These are phyloP conservation scores for Nomada flava DNA, from an alignment of 2,888 invertebrate genomes.

Conservation along the genomic window DNA sequence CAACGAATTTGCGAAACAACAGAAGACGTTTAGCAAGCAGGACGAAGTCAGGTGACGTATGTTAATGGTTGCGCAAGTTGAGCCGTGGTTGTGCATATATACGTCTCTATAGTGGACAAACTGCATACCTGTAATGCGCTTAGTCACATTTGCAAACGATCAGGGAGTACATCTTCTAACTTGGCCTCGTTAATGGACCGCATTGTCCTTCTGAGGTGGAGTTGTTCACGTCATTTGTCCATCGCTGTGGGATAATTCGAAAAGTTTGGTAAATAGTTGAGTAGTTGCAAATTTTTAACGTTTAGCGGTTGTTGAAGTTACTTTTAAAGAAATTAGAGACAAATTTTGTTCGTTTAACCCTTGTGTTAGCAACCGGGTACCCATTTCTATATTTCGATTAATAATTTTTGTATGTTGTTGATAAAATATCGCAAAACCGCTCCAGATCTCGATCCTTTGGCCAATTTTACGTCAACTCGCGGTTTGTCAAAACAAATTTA, in stretches of 20 bases:
- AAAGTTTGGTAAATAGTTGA: neutral
- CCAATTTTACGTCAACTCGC: too few species aligned
- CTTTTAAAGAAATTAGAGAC: too few species aligned
- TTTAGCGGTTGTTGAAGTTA: neutral
- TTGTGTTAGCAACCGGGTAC: too few species aligned
- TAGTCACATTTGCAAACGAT: constrained; percentile 50
- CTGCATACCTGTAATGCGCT: constrained; percentile 60
- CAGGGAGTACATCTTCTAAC: constrained; percentile 43
- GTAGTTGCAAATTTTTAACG: neutral
- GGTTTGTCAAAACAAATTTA: too few species aligned
- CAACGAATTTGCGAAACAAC: constrained; percentile 20
- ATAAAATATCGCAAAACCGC: too few species aligned
- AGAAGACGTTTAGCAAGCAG: constrained; percentile 27
- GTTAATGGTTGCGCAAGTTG: constrained; percentile 78
- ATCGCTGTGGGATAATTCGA: neutral
- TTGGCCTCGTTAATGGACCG: constrained; percentile 37
- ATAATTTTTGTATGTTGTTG: too few species aligned
- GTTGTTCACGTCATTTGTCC: constrained; percentile 5
- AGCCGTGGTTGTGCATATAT: constrained; percentile 56
- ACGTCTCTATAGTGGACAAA: constrained; percentile 42
- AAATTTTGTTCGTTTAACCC: too few species aligned
- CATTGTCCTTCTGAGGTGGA: neutral
- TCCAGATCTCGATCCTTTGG: too few species aligned
- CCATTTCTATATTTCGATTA: too few species aligned
- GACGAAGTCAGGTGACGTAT: constrained; percentile 76